Base-by-base conservation (phyloP, 2,113 vertebrate species). In the Malurus cyaneus region DNA sequence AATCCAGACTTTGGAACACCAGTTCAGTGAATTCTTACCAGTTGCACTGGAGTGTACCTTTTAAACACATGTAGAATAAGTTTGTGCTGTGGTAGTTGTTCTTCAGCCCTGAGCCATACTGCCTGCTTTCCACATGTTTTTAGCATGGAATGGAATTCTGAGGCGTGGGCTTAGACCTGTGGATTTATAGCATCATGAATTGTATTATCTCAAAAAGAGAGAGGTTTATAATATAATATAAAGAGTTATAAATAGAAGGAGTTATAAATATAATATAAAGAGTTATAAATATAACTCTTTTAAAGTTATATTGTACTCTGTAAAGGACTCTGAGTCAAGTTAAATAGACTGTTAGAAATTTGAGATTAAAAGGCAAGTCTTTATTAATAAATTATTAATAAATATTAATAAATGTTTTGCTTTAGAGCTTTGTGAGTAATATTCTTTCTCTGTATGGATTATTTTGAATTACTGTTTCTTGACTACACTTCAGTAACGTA, bases 41-140 rank as follows among this genome's bases (percentile, higher is more conserved):
- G 3, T n/a, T 76, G 53, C 32, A 41, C 46, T 74, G 71, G 39
- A 49, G 23, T 0, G 0, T 65, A 2, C 15, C 4, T 79, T 94
- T 71, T n/a, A 71, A 60, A 79, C 18, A 12, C 12, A 36, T 0
- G 0, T 34, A 34, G 53, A 61, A 49, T 81, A 49, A 74, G 2
- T 12, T 31, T 82, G 32, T 69, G 26, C 36, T 62, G 24, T 65
- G 49, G 13, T 29, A 34, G n/a, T 46, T 76, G 50, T 54, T 90
- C 13, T 80, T 89, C 32, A 81, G 12, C 54, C 79, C 44, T 4
- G 7, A 66, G 36, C 44, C 6, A 1, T 60, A 5, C 28, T 72
- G 20, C 44, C 36, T 56, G 1, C n/a, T 71, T 84, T 47, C 26
- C n/a, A 29, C 9, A 1, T 59, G 26, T 46, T 87, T 74, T 64